phyloP scores from a whole-genome alignment of 1,140 invertebrate genomes.

The Idris sp. region DNA sequence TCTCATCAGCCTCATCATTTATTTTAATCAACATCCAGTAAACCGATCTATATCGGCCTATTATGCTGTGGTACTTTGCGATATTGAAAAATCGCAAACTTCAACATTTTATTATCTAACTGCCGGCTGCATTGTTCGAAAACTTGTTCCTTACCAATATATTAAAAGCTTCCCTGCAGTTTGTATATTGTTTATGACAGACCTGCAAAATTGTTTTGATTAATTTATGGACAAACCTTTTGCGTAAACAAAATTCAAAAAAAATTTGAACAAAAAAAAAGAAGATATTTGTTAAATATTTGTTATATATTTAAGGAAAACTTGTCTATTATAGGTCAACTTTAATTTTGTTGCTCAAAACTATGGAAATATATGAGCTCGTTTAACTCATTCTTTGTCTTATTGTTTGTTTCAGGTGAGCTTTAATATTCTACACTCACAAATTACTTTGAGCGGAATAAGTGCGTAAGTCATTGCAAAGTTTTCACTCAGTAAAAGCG shows the following conservation, averaged over 20 bases:
- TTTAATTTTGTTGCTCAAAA: too few relatives aligned
- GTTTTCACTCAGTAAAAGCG: conserved; percentile 29
- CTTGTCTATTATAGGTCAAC: too few relatives aligned
- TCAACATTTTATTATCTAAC: conserved; percentile 52
- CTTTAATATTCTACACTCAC: conserved; percentile 16
- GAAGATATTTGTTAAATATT: too few relatives aligned
- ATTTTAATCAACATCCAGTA: conserved; percentile 60
- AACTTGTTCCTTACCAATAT: conserved; percentile 35
- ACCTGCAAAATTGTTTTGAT: conserved; percentile 9
- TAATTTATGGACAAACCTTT: too few relatives aligned
- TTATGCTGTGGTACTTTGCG: conserved; percentile 35
- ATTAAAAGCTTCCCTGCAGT: conserved; percentile 43
- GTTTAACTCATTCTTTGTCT: conserved; percentile 13
- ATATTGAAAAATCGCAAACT: conserved; percentile 41
- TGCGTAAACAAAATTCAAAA: too few relatives aligned
- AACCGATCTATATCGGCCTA: conserved; percentile 41
- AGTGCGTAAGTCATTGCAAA: conserved; percentile 45
- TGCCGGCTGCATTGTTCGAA: conserved; percentile 42
- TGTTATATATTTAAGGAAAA: too few relatives aligned
- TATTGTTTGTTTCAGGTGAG: conserved; percentile 43
- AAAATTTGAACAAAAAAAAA: too few relatives aligned
- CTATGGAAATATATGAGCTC: too few relatives aligned
- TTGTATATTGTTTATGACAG: conserved; percentile 36
- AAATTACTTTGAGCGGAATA: conserved; percentile 26
- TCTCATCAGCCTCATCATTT: conserved; percentile 57